These are phyloP conservation scores for Miltochrista miniata DNA, from an alignment of 2,888 invertebrate species.

Conservation along the genomic window DNA sequence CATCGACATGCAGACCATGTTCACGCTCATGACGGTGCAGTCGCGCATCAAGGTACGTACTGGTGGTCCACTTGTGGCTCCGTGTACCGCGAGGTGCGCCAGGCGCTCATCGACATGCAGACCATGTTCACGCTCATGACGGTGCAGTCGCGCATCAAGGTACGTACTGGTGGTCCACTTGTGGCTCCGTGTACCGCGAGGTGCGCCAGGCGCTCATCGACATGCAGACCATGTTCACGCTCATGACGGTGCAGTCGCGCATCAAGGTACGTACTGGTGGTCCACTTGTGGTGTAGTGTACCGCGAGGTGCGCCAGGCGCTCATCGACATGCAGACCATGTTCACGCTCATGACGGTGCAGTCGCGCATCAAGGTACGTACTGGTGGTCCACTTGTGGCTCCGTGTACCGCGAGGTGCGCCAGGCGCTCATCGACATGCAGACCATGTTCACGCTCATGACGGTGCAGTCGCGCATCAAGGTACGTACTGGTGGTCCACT, in stretches of 20 bases:
- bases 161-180: too few species aligned
- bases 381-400: too few species aligned
- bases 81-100: slow-evolving; percentile 97
- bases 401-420: slow-evolving; percentile 97
- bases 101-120: slow-evolving; percentile 99
- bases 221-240: slow-evolving; percentile 99
- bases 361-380: too few species aligned
- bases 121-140: slow-evolving; percentile 99
- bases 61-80: too few species aligned
- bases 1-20: slow-evolving; percentile 99
- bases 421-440: slow-evolving; percentile 99
- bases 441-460: slow-evolving; percentile 98
- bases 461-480: slow-evolving; percentile 90
- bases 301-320: too few species aligned
- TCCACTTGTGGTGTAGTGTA: too few species aligned
- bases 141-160: too few species aligned
- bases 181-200: slow-evolving; percentile 99
- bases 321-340: too few species aligned
- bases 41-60: too few species aligned
- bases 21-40: too few species aligned
- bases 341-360: too few species aligned
- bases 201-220: slow-evolving; percentile 97
- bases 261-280: slow-evolving; percentile 85
- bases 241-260: slow-evolving; percentile 93
- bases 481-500: slow-evolving; percentile 72